These are phyloP conservation scores for Agrochola macilenta DNA, from an alignment of 2,888 invertebrate species.

Conservation along the genomic window DNA sequence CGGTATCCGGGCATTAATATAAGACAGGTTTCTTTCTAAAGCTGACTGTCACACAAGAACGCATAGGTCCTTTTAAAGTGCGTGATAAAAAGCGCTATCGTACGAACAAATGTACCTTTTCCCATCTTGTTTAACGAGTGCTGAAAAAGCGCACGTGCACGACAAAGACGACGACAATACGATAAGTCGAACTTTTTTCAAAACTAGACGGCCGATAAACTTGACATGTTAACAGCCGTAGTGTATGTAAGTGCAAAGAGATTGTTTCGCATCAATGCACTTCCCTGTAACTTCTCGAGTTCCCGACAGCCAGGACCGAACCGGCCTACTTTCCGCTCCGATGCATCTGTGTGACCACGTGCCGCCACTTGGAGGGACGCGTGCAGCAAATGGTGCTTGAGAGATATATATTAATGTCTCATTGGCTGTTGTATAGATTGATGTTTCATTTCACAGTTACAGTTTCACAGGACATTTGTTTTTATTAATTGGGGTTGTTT, in stretches of 20 bases:
- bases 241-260: conserved; percentile 51
- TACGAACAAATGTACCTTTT: too few species aligned
- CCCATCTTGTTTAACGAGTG: too few species aligned
- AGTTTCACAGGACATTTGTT: conserved; percentile 55
- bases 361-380: conserved; percentile 60
- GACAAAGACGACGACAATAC: too few species aligned
- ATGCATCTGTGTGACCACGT: conserved; percentile 61
- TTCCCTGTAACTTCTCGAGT: conserved; percentile 35
- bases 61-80: too few species aligned
- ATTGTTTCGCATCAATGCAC: conserved; percentile 61
- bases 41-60: too few species aligned
- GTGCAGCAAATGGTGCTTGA: conserved; percentile 67
- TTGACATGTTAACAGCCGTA: conserved; percentile 10
- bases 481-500: conserved; percentile 24
- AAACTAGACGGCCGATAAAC: too few species aligned
- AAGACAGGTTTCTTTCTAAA: too few species aligned
- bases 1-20: too few species aligned
- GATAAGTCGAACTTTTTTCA: too few species aligned
- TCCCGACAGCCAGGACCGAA: conserved; percentile 20
- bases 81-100: too few species aligned
- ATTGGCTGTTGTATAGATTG: conserved; percentile 51
- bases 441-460: conserved; percentile 44
- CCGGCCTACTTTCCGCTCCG: conserved; percentile 62
- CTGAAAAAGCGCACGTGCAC: too few species aligned
- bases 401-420: conserved; percentile 54